Evolutionary conservation across 2,113 vertebrate species (phyloP), one percentile per base, ranked within the genome.

Genomic region (Natator depressus): DNA sequence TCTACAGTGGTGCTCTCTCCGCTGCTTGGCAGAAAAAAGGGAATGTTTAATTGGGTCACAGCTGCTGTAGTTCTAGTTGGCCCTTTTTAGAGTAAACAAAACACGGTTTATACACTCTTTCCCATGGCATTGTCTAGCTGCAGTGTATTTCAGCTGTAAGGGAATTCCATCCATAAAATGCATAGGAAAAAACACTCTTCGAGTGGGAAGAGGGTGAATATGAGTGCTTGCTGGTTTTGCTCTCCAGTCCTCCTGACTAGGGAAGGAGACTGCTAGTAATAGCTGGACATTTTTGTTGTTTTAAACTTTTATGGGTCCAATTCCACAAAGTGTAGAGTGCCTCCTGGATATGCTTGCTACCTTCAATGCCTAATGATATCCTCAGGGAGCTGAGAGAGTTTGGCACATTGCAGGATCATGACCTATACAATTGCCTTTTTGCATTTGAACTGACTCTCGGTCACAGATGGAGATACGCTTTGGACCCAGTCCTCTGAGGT

Each of bases 401-500:
- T 55, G 5, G 81, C 47, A 51, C 49, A 24, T 42, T 8, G 0
- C 3, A 22, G 85, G 55, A 9, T 42, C 31, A 59, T 5, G n/a
- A 42, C 62, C 25, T 76, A 14, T 76, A 13, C 13, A 76, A 47
- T 46, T 47, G 25, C 42, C 42, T 27, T 78, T 42, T 42, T 3
- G 2, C 38, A 46, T 31, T 19, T 24, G 31, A 8, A 57, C 42
- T 31, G 0, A 1, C 46, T 27, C 2, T n/a, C 90, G 72, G 31
- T 7, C 35, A 3, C 11, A 16, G 79, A 20, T 85, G 19, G 65
- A 24, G 69, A 29, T n/a, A 19, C 42, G 4, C 13, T 38, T 69
- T 69, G 65, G 35, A n/a, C 0, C 17, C 42, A 0, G 10, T 11
- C 2, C 8, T 51, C 9, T 50, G 25, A 82, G 42, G 72, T 46